These are phyloP conservation scores for Crocidura indochinensis DNA, from an alignment of 2,797 vertebrate genomes.

Conservation along the genomic window DNA sequence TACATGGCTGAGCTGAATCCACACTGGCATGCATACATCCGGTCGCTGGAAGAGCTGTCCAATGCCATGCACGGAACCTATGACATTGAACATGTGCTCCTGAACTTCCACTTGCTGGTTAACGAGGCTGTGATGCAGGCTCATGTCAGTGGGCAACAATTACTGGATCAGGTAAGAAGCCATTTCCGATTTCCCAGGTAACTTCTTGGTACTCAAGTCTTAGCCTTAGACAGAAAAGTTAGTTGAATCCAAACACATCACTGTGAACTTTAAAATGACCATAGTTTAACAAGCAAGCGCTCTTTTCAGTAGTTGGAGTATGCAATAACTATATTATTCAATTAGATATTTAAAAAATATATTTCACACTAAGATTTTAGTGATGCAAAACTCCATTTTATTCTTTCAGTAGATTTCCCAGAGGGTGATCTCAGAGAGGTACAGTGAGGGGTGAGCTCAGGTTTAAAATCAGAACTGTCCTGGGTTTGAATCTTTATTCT, in stretches of 20 bases:
- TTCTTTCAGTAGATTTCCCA: not conserved
- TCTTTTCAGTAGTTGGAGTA: not conserved
- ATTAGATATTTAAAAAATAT: not conserved
- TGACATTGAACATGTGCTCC: slow-evolving; percentile 92
- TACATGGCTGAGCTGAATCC: slow-evolving; percentile 93
- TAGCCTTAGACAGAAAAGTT: not conserved
- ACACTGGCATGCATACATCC: slow-evolving; percentile 94
- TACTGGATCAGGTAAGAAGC: slow-evolving; percentile 92
- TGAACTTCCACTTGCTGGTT: slow-evolving; percentile 92
- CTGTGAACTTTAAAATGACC: not conserved
- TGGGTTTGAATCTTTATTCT: not conserved
- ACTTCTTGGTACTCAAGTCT: not conserved
- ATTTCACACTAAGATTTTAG: not conserved
- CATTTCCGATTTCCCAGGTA: rapidly evolving
- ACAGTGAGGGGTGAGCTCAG: no score
- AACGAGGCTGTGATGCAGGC: slow-evolving; percentile 91
- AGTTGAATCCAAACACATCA: not conserved
- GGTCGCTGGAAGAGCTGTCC: slow-evolving; percentile 93
- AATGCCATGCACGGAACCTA: slow-evolving; percentile 90
- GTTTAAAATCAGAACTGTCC: not conserved
- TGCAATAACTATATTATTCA: not conserved
- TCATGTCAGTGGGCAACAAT: slow-evolving; percentile 86
- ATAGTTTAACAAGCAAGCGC: not conserved
- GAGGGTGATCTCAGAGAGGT: not conserved
- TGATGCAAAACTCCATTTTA: not conserved